These are phyloP conservation scores for Chiloscyllium plagiosum DNA, from an alignment of 2,113 vertebrate species.

Conservation along the genomic window DNA sequence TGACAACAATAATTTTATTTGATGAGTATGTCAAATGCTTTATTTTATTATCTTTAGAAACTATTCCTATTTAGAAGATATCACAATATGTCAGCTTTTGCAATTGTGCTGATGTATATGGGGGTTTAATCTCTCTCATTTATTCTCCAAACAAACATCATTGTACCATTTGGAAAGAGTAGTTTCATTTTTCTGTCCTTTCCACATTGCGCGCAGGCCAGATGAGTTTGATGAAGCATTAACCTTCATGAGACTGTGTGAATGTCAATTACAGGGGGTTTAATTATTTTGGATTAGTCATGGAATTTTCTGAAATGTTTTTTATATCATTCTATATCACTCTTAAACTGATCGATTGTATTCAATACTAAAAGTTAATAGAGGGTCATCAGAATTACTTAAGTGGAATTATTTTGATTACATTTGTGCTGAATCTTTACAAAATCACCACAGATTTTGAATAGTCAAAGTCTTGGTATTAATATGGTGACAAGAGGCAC, in stretches of 20 bases:
- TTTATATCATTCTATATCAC: neutral
- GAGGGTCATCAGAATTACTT: neutral
- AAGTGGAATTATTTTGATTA: neutral
- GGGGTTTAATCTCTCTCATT: conserved; percentile 4
- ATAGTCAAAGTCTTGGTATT: neutral
- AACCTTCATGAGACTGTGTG: neutral
- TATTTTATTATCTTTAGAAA: neutral
- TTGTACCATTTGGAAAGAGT: neutral
- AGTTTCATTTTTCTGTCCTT: neutral
- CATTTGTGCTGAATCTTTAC: neutral
- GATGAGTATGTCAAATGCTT: neutral
- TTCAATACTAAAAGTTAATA: neutral
- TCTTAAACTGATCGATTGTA: neutral
- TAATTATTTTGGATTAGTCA: neutral
- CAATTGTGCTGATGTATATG: conserved; percentile 5
- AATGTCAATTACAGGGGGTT: neutral
- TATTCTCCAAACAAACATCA: neutral
- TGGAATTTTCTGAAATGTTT: neutral
- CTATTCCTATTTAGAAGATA: neutral
- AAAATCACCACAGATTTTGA: neutral
- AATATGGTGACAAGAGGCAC: neutral
- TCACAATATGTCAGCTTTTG: conserved; percentile 13
- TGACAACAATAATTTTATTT: conserved; percentile 6
- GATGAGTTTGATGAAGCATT: neutral
- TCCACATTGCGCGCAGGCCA: neutral